Evolutionary conservation across 2,113 vertebrate genomes (phyloP).

Genomic region (Axis porcinus): DNA sequence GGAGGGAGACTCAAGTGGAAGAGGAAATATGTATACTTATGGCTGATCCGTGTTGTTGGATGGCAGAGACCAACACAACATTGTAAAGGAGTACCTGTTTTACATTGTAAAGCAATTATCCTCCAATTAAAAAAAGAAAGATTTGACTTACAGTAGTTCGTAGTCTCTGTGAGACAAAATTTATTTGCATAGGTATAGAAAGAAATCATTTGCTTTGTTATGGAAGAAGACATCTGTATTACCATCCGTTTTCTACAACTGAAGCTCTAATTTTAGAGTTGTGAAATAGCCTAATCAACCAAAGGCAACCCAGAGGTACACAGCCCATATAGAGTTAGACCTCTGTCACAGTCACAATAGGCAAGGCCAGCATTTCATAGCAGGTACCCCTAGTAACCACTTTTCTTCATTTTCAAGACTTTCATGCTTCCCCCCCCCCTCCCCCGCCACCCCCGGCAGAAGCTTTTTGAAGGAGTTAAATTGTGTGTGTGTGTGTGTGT

Average conservation of each 20-base stretch:
- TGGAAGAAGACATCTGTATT: not conserved
- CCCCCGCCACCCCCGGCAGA: no score
- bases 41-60: not conserved
- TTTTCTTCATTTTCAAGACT: not conserved
- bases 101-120: not conserved
- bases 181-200: not conserved
- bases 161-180: not conserved
- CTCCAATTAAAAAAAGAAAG: not conserved
- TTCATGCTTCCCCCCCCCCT: not conserved
- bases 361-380: not conserved
- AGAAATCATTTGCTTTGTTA: not conserved
- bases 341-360: not conserved
- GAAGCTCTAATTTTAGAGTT: not conserved
- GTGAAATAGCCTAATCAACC: not conserved
- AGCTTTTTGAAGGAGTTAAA: not conserved
- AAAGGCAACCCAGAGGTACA: not conserved
- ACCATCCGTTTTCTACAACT: not conserved
- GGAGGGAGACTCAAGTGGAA: not conserved
- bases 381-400: not conserved
- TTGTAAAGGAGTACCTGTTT: not conserved
- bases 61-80: not conserved
- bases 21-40: not conserved
- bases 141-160: not conserved
- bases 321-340: not conserved
- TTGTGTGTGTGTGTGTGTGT: not conserved